Percentiles rank a stretch among this genome's conserved stretches.
phyloP scores from a whole-genome alignment of 1,140 invertebrate species.

The Belonocnema kinseyi region DNA sequence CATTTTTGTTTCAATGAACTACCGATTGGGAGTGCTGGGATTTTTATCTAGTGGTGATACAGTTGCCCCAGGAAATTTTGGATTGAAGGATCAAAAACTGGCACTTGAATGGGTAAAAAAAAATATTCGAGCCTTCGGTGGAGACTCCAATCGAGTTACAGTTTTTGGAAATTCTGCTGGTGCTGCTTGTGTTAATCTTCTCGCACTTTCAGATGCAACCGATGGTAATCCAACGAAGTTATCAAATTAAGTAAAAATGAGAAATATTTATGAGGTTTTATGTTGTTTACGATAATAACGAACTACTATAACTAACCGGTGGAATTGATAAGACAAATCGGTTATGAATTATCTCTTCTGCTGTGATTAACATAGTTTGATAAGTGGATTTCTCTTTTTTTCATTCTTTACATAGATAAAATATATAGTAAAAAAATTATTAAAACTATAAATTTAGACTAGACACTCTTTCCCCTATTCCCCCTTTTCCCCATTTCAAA shows the following conservation, averaged over 20 bases:
- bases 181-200: background rate
- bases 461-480: too few species aligned
- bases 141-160: constrained; percentile 69
- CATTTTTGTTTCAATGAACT: constrained; percentile 77
- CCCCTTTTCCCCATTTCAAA: too few species aligned
- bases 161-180: constrained; percentile 66
- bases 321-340: too few species aligned
- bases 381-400: too few species aligned
- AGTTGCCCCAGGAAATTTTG: constrained; percentile 72
- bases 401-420: too few species aligned
- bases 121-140: constrained; percentile 66
- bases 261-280: background rate
- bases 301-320: too few species aligned
- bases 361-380: too few species aligned
- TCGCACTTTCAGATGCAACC: background rate
- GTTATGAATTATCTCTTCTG: too few species aligned
- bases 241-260: background rate
- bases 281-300: too few species aligned
- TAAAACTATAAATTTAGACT: too few species aligned
- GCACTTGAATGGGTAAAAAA: constrained; percentile 70
- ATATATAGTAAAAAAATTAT: too few species aligned
- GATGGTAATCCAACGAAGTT: background rate
- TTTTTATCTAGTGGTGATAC: constrained; percentile 70
- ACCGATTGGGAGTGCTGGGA: constrained; percentile 70
- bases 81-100: constrained; percentile 73